These are phyloP conservation scores for Mormyrus proboscirostris DNA, from an alignment of 2,797 vertebrate genomes.

Conservation along the genomic window DNA sequence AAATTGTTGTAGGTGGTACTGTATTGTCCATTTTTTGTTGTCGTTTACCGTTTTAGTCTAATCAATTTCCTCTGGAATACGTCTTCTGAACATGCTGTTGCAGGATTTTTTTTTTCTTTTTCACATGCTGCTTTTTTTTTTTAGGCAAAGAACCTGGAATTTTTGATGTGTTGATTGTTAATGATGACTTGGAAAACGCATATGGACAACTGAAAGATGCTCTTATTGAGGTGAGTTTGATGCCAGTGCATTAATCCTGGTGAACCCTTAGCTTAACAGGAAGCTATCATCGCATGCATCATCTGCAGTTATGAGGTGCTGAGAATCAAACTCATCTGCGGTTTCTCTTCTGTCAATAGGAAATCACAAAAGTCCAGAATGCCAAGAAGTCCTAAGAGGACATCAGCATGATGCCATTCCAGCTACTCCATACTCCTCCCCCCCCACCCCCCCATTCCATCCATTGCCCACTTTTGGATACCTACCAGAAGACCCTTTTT, in stretches of 20 bases:
- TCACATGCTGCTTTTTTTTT: conserved; percentile 9
- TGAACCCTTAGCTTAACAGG: background rate
- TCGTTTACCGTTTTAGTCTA: background rate
- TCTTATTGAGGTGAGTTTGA: conserved; percentile 71
- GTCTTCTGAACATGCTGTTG: background rate
- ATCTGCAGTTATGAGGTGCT: background rate
- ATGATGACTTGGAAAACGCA: conserved; percentile 78
- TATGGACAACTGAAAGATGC: conserved; percentile 64
- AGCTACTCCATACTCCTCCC: background rate
- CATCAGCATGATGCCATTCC: background rate
- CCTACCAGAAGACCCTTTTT: background rate
- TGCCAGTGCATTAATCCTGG: background rate
- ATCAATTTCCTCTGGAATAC: background rate
- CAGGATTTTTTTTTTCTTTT: conserved; percentile 19
- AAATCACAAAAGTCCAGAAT: conserved; percentile 3
- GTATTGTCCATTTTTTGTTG: background rate
- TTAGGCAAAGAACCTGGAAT: conserved; percentile 79
- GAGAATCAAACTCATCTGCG: background rate
- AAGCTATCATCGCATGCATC: background rate
- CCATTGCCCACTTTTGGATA: background rate
- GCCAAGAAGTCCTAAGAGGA: background rate
- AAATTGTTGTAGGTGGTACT: background rate
- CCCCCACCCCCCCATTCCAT: background rate
- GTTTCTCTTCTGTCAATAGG: conserved; percentile 7
- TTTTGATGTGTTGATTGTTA: conserved; percentile 81